A percentile compares a stretch with the other conserved stretches of the same genome.
Evolutionary conservation across 2,888 invertebrate genomes (phyloP).

Genomic region (Scelioninae gen. 2): DNA sequence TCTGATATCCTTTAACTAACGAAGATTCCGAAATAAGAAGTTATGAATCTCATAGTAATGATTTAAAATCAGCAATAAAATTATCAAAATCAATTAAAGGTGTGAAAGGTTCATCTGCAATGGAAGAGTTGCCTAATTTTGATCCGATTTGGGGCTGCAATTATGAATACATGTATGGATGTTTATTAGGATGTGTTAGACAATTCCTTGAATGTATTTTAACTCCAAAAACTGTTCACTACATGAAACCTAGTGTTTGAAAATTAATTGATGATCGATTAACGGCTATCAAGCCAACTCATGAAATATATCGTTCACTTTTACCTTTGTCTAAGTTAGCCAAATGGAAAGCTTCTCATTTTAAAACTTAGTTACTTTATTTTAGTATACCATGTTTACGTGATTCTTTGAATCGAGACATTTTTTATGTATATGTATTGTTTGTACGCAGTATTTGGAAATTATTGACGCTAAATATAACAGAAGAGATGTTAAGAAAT

Average conservation of each 20-base stretch:
- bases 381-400: slow-evolving; percentile 22
- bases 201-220: slow-evolving; percentile 40
- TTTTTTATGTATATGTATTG: no score
- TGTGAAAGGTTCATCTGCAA: slow-evolving; percentile 48
- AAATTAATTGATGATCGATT: slow-evolving; percentile 27
- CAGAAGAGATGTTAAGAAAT: no score
- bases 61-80: not conserved
- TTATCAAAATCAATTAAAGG: slow-evolving; percentile 20
- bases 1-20: no score
- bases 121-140: slow-evolving; percentile 34
- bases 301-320: slow-evolving; percentile 45
- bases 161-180: slow-evolving; percentile 50
- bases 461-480: no score
- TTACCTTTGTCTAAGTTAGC: slow-evolving; percentile 10
- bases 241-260: slow-evolving; percentile 13
- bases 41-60: slow-evolving; percentile 3
- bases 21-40: no score
- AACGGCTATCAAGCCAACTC: slow-evolving; percentile 24
- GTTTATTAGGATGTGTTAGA: slow-evolving; percentile 38
- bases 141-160: slow-evolving; percentile 47
- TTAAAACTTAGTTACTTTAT: slow-evolving; percentile 35
- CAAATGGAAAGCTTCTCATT: slow-evolving; percentile 38
- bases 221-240: slow-evolving; percentile 7
- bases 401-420: not conserved
- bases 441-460: no score